Evolutionary conservation across 2,888 invertebrate species (phyloP).

Genomic region (Colostygia pectinataria): DNA sequence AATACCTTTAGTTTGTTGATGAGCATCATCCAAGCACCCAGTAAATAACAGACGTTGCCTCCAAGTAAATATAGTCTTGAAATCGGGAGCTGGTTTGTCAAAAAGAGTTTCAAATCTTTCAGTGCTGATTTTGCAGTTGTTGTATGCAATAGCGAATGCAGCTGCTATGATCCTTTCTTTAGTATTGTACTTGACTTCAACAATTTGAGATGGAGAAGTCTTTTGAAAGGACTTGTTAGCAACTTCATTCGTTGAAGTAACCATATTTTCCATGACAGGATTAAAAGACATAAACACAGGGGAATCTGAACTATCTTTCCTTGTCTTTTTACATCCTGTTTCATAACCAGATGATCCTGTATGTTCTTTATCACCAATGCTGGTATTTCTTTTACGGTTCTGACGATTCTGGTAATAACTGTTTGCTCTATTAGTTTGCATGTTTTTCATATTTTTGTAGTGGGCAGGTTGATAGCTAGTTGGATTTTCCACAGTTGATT

Average conservation of each 20-base stretch:
- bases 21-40: slow-evolving; percentile 72
- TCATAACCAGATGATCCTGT: slow-evolving; percentile 68
- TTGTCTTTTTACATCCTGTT: slow-evolving; percentile 58
- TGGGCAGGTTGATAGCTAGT: slow-evolving; percentile 46
- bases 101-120: slow-evolving; percentile 66
- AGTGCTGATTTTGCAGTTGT: slow-evolving; percentile 72
- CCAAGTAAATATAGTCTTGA: slow-evolving; percentile 76
- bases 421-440: slow-evolving; percentile 48
- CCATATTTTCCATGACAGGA: slow-evolving; percentile 76
- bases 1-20: slow-evolving; percentile 33
- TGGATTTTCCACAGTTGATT: slow-evolving; percentile 49
- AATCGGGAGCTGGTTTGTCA: slow-evolving; percentile 77
- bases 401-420: slow-evolving; percentile 33
- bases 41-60: slow-evolving; percentile 64
- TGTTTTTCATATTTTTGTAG: slow-evolving; percentile 41
- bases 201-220: slow-evolving; percentile 57
- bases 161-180: slow-evolving; percentile 71
- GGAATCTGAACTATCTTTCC: slow-evolving; percentile 48
- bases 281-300: slow-evolving; percentile 46
- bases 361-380: slow-evolving; percentile 62
- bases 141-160: slow-evolving; percentile 71
- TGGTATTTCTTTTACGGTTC: slow-evolving; percentile 57
- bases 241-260: slow-evolving; percentile 67
- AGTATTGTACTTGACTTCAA: slow-evolving; percentile 66
- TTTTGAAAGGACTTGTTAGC: slow-evolving; percentile 65